Evolutionary conservation across 2,113 vertebrate species (phyloP).

Genomic region (Psettodes erumei): DNA sequence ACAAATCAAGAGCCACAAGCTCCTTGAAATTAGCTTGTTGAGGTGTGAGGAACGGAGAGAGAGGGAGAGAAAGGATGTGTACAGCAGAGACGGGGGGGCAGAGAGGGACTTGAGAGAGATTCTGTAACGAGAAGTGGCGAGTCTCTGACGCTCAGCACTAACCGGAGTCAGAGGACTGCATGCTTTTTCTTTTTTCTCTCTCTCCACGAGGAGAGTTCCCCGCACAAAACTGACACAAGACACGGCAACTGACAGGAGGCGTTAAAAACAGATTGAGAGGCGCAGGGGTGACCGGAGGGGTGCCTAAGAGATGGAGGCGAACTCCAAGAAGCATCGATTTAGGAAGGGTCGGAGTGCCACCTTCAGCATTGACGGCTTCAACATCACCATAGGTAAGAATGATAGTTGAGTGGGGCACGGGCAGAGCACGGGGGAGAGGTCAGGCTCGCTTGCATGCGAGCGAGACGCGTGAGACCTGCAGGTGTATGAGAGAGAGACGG

Average conservation of each 20-base stretch:
- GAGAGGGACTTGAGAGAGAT: constrained; percentile 49
- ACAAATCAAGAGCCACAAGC: constrained; percentile 74
- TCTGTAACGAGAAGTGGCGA: constrained; percentile 57
- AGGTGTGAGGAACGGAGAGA: constrained; percentile 64
- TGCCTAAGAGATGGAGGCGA: constrained; percentile 86
- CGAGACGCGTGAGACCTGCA: constrained; percentile 19
- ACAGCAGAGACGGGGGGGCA: constrained; percentile 42
- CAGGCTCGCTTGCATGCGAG: constrained; percentile 33
- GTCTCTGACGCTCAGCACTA: constrained; percentile 47
- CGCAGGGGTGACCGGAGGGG: constrained; percentile 21
- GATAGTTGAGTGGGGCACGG: neutral
- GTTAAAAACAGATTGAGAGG: constrained; percentile 39
- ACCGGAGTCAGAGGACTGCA: constrained; percentile 44
- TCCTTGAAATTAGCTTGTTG: constrained; percentile 75
- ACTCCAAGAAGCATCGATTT: constrained; percentile 91
- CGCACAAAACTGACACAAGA: constrained; percentile 42
- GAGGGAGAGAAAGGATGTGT: constrained; percentile 55
- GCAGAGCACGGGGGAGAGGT: constrained; percentile 28
- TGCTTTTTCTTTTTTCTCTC: neutral
- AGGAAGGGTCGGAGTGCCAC: constrained; percentile 95
- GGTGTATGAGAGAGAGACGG: neutral
- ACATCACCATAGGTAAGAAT: constrained; percentile 95
- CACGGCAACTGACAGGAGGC: constrained; percentile 40
- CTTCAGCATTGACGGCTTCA: constrained; percentile 97
- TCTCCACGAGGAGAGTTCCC: constrained; percentile 36